Conservation (phyloP, 2,797 vertebrate species). For the Todus mexicanus region DNA sequence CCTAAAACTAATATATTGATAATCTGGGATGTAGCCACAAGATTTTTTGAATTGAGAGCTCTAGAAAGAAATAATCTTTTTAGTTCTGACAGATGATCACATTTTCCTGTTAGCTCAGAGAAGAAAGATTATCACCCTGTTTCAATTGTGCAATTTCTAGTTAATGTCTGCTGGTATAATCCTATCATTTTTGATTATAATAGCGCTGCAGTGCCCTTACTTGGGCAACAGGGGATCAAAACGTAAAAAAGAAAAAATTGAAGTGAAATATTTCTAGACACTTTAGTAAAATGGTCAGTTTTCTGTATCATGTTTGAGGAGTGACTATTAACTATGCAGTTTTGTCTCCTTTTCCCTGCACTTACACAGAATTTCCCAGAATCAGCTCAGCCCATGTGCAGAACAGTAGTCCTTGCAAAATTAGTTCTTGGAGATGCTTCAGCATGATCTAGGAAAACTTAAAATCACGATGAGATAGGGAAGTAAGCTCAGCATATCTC, state of each 20-base stretch:
- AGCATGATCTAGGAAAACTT: not conserved
- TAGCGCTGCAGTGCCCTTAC: not conserved
- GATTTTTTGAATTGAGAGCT: not conserved
- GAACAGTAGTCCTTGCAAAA: not conserved
- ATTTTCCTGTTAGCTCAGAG: not conserved
- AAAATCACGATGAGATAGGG: not conserved
- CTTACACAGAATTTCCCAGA: not conserved
- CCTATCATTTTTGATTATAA: not conserved
- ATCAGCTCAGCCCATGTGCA: not conserved
- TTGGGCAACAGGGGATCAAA: not conserved
- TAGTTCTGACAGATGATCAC: not conserved
- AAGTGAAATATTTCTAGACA: not conserved
- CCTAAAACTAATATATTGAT: not conserved
- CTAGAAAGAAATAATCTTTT: not conserved
- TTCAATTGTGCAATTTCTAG: constrained; percentile 10
- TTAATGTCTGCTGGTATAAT: not conserved
- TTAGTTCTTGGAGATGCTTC: not conserved
- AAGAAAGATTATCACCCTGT: not conserved
- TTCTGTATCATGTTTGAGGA: not conserved
- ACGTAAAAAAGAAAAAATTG: not conserved
- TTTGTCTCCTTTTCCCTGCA: not conserved
- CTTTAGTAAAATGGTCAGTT: not conserved
- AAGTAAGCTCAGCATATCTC: not conserved
- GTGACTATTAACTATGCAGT: not conserved
- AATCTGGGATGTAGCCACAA: not conserved